Base-by-base conservation (phyloP, 2,888 invertebrate genomes). In the Lumbricus terrestris region DNA sequence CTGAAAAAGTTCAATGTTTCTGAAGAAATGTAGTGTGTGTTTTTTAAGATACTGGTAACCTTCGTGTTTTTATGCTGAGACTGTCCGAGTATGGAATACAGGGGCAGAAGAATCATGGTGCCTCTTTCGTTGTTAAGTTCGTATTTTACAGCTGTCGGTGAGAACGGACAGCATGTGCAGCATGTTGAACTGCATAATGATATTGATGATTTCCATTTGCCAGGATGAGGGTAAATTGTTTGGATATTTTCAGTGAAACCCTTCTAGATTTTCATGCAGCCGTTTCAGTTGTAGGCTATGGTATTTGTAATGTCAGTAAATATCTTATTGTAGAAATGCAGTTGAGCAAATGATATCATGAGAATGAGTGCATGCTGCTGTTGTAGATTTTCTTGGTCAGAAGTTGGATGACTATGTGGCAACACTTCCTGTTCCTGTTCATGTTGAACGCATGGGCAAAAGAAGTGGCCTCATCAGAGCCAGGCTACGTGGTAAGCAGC, bases 391-490 rank as follows among this genome's bases (percentile, higher is more conserved):
- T 95, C 96, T 99, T 92, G 97, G 98, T 89, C 96, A 96, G 94
- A 96, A 97, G 94, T 95, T 99, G 92, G 99, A 99, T 95, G 96
- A 97, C 90, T 98, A 98, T 95, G 97, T 98, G 91, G 96, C 97
- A 93, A 97, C 96, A 40, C 95, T 99, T 93, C 97, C 98, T 6
- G 97, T 98, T 40, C 96, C 97, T 40, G 97, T 98, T 0, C 94
- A 96, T 93, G 97, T 99, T 91, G 96, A 97, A 94, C 96, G 99
- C 91, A 98, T 98, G 20, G 97, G 97, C 93, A 97, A 97, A 94
- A 96, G 99, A 92, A 98, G 98, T 13, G 99, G 99, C 40, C 96
- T 99, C 91, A 99, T 99, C 94, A 96, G 99, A 92, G 99, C 99
- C 8, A 96, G 99, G 92, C 96, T 99, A 91, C 96, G 98, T 93